Conservation (phyloP, 1,140 invertebrate species). For the Bicyclus anynana region DNA sequence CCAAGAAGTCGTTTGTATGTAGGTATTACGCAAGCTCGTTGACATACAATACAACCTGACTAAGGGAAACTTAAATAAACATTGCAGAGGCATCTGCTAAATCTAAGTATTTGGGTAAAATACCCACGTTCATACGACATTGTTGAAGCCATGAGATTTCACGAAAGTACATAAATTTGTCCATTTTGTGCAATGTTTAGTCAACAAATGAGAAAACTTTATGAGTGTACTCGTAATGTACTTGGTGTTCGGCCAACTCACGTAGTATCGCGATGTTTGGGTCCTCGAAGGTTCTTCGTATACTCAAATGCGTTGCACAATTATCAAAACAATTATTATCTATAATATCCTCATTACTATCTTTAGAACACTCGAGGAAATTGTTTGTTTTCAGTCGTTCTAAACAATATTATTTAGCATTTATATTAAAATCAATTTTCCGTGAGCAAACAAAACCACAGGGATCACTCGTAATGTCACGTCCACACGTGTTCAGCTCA, state of each 20-base stretch:
- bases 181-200: slow-evolving; percentile 37
- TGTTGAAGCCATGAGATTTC: slow-evolving; percentile 31
- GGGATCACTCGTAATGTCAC: not conserved
- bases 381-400: too few species aligned
- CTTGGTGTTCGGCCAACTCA: slow-evolving; percentile 65
- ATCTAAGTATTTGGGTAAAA: slow-evolving; percentile 15
- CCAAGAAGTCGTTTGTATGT: not conserved
- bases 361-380: not conserved
- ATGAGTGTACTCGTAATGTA: too few species aligned
- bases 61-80: slow-evolving; percentile 15
- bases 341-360: not conserved
- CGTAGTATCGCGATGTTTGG: slow-evolving; percentile 36
- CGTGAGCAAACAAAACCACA: too few species aligned
- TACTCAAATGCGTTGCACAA: not conserved
- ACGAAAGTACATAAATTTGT: slow-evolving; percentile 39
- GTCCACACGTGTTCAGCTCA: slow-evolving; percentile 4
- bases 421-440: too few species aligned
- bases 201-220: slow-evolving; percentile 34
- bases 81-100: slow-evolving; percentile 4
- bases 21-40: not conserved
- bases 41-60: not conserved
- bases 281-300: slow-evolving; percentile 17
- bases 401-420: too few species aligned
- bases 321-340: not conserved
- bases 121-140: slow-evolving; percentile 23